Evolutionary conservation across 1,140 invertebrate genomes (phyloP), one percentile per base, ranked within the genome.

Genomic region (Hyphantria cunea): DNA sequence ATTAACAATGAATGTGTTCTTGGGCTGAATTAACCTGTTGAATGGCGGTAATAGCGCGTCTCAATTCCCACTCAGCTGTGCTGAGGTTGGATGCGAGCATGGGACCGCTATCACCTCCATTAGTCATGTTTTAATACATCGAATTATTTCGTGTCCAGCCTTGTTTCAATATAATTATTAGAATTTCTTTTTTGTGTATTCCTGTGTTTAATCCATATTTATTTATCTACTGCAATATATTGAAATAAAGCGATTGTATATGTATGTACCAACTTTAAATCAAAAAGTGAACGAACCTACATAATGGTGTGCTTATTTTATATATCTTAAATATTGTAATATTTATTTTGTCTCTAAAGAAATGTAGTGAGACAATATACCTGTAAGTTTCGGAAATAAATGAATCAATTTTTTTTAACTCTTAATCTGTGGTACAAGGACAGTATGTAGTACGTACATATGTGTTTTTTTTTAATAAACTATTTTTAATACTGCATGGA

Each of bases 401-500:
- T 51, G 59, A 74, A 70, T 69, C 69, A 49, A 75, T 78, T 75
- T 74, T 78, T 69, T 76, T 68, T 59, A 69, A 74, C 65, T 72
- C 50, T 70, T n/a, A 70, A 50, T 64, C 55, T 62, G 74, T 70
- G 74, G 74, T 83, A 75, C 68, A 72, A 77, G 70, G 74, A 76
- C 58, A 70, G 76, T 79, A 77, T 71, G 69, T 60, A 70, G 76
- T 79, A 77, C 72, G 69, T 80, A 72, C 71, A 75, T 75, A 80
- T 71, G 65, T 71, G 66, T 75, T 76, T 51, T 51, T 70, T 70
- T 67, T 45, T 70, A 49, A 67, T 58, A 64, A 66, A 68, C 68
- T 39, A 62, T 64, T 61, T 73, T 72, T 75, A 71, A 72, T 74
- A 45, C 63, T 71, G 84, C 85, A 86, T 86, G 85, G 69, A 64